Percentiles rank a stretch among this genome's conserved stretches.
These are phyloP conservation scores for Procambarus virginalis DNA, from an alignment of 1,140 invertebrate species.

Conservation along the genomic window DNA sequence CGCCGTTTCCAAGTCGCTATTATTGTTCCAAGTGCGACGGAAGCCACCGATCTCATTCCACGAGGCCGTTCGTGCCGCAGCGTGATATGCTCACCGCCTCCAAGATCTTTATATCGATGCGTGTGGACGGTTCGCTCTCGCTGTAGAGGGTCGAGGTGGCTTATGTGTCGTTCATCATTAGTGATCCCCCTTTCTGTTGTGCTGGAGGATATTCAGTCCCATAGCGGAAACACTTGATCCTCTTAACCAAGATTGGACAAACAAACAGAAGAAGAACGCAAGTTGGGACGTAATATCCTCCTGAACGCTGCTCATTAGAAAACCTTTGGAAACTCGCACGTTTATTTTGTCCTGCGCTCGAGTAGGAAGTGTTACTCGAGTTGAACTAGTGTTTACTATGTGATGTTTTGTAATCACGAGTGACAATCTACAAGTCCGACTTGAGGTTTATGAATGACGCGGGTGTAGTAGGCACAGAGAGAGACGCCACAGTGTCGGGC, in stretches of 20 bases:
- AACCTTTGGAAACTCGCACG: neutral
- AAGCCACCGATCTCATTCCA: neutral
- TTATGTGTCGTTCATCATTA: slow-evolving; percentile 24
- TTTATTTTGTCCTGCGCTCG: neutral
- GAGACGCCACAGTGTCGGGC: neutral
- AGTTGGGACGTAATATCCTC: neutral
- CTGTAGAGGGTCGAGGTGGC: slow-evolving; percentile 4
- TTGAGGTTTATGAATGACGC: neutral
- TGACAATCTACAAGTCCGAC: neutral
- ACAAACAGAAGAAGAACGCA: neutral
- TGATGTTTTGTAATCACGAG: neutral
- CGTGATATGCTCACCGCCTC: neutral
- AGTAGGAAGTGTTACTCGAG: neutral
- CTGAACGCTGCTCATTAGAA: neutral
- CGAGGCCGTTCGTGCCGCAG: neutral
- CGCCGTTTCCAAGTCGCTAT: slow-evolving; percentile 27
- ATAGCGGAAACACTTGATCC: neutral
- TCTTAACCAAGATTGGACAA: neutral
- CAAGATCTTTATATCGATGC: neutral
- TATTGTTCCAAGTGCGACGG: slow-evolving; percentile 30
- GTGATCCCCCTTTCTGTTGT: neutral
- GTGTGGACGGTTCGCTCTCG: neutral
- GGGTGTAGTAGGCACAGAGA: neutral
- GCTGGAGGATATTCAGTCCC: neutral
- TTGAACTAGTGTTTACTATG: neutral